A percentile compares a stretch with the other conserved stretches of the same genome.
Evolutionary conservation across 2,888 invertebrate genomes (phyloP).

Genomic region (Serripes groenlandicus): DNA sequence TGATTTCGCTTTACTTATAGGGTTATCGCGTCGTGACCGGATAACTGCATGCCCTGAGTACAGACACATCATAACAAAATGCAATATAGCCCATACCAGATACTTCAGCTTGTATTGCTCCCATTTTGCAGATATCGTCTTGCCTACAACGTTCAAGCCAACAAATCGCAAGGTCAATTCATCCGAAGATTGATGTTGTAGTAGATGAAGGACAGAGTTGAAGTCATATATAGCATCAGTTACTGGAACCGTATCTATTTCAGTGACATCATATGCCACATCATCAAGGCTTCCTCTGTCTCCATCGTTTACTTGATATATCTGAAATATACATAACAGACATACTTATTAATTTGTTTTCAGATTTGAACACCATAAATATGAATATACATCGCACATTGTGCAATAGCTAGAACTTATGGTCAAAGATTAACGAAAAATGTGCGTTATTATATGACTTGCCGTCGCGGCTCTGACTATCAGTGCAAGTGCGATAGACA

Average conservation of each 20-base stretch:
- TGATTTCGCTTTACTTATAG: not conserved
- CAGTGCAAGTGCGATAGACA: no score
- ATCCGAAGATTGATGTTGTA: not conserved
- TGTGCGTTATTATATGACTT: no score
- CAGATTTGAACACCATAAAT: no score
- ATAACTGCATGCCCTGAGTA: not conserved
- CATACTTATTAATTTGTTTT: no score
- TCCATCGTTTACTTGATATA: not conserved
- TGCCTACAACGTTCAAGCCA: not conserved
- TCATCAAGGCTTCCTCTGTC: slow-evolving; percentile 1
- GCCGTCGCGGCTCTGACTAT: no score
- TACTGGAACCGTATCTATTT: not conserved
- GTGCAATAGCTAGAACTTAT: no score
- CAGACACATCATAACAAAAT: not conserved
- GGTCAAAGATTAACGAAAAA: no score
- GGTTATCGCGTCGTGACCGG: not conserved
- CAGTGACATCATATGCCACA: not conserved
- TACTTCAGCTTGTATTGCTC: not conserved
- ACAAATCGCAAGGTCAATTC: not conserved
- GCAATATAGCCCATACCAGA: not conserved
- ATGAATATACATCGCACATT: no score
- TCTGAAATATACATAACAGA: no score
- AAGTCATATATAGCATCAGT: not conserved
- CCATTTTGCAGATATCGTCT: not conserved
- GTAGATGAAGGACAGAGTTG: not conserved